Conservation (phyloP, 2,113 vertebrate genomes). For the Eira barbara region DNA sequence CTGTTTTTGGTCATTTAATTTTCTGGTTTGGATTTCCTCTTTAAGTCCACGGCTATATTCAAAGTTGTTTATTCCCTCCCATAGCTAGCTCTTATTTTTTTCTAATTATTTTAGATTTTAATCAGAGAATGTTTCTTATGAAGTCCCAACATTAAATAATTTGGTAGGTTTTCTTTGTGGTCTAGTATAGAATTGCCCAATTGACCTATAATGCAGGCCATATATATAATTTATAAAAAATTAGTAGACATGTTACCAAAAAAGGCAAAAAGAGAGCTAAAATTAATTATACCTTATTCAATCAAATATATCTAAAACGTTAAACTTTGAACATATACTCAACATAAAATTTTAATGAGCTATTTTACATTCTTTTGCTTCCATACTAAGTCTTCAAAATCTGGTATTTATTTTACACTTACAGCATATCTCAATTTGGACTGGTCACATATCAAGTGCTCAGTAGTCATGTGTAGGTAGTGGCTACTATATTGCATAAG, state of each 20-base stretch:
- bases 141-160: background rate
- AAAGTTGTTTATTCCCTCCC: background rate
- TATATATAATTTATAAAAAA: background rate
- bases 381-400: background rate
- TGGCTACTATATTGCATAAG: background rate
- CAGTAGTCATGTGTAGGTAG: fast-evolving
- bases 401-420: background rate
- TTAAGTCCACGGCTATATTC: background rate
- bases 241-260: background rate
- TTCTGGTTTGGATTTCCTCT: background rate
- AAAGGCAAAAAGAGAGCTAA: background rate
- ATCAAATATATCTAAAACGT: background rate
- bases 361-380: background rate
- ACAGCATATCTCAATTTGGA: background rate
- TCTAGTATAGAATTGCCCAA: background rate
- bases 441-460: background rate
- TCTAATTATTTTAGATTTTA: background rate
- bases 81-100: background rate
- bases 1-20: background rate
- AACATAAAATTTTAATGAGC: background rate
- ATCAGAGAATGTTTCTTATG: background rate
- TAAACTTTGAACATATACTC: background rate
- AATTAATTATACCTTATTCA: background rate
- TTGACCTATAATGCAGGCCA: background rate
- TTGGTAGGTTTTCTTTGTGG: background rate